Conservation (phyloP, 2,113 vertebrate genomes). For the Anser brachyrhynchus region DNA sequence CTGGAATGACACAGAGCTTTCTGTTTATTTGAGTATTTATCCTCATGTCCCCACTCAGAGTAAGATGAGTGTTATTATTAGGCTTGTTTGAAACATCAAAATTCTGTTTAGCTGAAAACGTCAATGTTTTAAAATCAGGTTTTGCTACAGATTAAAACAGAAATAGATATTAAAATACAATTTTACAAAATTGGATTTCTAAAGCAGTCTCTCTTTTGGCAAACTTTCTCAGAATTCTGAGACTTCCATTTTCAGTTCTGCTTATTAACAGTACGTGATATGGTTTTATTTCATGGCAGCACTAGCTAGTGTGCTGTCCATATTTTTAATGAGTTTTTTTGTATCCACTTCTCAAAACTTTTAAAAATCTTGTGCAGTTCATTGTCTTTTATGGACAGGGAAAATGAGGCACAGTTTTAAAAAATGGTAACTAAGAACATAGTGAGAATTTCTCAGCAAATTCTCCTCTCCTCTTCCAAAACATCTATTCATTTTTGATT, state of each 20-base stretch:
- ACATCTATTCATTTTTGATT: neutral
- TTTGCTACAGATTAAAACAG: neutral
- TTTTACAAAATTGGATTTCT: neutral
- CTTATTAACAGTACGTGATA: neutral
- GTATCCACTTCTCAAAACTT: neutral
- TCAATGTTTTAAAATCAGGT: neutral
- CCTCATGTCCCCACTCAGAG: neutral
- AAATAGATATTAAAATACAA: neutral
- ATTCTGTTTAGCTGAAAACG: neutral
- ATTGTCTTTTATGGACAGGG: neutral
- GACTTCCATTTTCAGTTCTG: neutral
- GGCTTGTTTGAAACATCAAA: neutral
- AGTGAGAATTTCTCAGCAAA: neutral
- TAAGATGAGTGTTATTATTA: neutral
- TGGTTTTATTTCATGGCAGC: neutral
- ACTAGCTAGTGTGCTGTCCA: neutral
- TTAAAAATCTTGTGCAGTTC: neutral
- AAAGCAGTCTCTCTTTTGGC: neutral
- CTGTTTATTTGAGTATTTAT: neutral
- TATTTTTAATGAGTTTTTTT: neutral
- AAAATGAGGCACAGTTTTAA: neutral
- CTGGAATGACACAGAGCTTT: fast-evolving
- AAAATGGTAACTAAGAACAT: neutral
- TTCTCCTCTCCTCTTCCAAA: neutral
- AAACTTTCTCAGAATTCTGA: neutral